A percentile compares a stretch with the other conserved stretches of the same genome.
phyloP scores from a whole-genome alignment of 2,113 vertebrate genomes.

The Neoarius graeffei region DNA sequence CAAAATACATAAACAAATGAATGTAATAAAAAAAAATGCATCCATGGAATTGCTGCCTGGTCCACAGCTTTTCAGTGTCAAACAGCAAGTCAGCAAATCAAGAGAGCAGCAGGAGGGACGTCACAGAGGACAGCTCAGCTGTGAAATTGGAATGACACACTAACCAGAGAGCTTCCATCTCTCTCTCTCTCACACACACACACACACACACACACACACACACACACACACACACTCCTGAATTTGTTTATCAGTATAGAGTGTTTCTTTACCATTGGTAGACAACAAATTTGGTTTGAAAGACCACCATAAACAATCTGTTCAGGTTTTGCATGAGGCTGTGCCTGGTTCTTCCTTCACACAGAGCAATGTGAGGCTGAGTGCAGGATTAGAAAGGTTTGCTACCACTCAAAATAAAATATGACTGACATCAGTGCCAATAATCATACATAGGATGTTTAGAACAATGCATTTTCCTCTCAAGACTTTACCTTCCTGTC shows the following conservation, averaged over 20 bases:
- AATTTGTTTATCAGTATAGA: constrained; percentile 62
- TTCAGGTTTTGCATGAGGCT: constrained; percentile 65
- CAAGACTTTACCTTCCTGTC: no score
- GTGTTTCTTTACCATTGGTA: constrained; percentile 65
- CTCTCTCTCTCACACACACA: constrained; percentile 27
- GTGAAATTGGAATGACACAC: constrained; percentile 71
- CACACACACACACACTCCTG: constrained; percentile 41
- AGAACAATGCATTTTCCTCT: not conserved
- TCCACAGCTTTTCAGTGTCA: constrained; percentile 51
- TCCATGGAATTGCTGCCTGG: constrained; percentile 20
- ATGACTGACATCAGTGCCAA: not conserved
- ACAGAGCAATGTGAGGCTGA: constrained; percentile 14
- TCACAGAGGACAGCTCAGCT: constrained; percentile 63
- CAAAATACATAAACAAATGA: constrained; percentile 37
- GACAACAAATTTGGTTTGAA: constrained; percentile 63
- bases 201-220: no score
- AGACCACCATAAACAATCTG: constrained; percentile 65
- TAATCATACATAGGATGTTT: not conserved
- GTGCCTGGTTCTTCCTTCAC: constrained; percentile 60
- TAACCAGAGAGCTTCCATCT: constrained; percentile 64
- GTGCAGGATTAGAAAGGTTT: constrained; percentile 11
- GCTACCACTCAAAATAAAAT: constrained; percentile 9
- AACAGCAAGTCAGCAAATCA: constrained; percentile 53
- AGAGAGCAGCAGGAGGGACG: constrained; percentile 56
- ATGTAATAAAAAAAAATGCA: not conserved